Conservation (phyloP, 1,140 invertebrate genomes). For the Lordiphosa stackelbergi region DNA sequence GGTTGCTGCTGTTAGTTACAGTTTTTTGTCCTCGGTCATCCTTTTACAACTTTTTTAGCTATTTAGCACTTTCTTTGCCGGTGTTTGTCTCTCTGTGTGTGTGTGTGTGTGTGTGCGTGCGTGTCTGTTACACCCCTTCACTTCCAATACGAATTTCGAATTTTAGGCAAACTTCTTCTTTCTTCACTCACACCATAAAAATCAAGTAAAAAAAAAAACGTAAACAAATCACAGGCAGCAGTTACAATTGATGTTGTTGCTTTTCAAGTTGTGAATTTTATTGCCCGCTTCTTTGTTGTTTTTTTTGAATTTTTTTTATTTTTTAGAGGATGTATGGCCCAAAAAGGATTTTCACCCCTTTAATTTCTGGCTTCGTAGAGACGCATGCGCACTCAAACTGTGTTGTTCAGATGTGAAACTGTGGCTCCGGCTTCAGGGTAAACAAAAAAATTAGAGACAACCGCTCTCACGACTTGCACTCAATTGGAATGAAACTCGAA, state of each 20-base stretch:
- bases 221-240: conserved; percentile 65
- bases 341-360: conserved; percentile 37
- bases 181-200: conserved; percentile 64
- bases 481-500: conserved; percentile 53
- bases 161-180: conserved; percentile 22
- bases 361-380: conserved; percentile 19
- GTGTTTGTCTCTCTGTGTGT: conserved; percentile 31
- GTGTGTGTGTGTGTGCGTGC: conserved; percentile 24
- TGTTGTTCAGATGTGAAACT: conserved; percentile 3
- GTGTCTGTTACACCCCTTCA: conserved; percentile 64
- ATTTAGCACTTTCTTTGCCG: conserved; percentile 43
- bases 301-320: conserved; percentile 16
- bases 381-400: conserved; percentile 37
- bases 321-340: conserved; percentile 5
- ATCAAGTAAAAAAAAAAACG: conserved; percentile 59
- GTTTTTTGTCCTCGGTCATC: conserved; percentile 18
- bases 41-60: conserved; percentile 27
- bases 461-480: conserved; percentile 60
- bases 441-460: conserved; percentile 51
- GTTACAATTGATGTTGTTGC: conserved; percentile 8
- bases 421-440: conserved; percentile 23
- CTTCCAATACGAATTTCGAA: conserved; percentile 55
- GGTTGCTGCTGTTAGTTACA: conserved; percentile 14
- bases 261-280: too few species aligned
- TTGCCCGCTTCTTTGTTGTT: too few species aligned